Percentiles rank a stretch among this genome's conserved stretches.
These are phyloP conservation scores for Dendronephthya gigantea DNA, from an alignment of 64 coral and sea anemone genomes.

Conservation along the genomic window DNA sequence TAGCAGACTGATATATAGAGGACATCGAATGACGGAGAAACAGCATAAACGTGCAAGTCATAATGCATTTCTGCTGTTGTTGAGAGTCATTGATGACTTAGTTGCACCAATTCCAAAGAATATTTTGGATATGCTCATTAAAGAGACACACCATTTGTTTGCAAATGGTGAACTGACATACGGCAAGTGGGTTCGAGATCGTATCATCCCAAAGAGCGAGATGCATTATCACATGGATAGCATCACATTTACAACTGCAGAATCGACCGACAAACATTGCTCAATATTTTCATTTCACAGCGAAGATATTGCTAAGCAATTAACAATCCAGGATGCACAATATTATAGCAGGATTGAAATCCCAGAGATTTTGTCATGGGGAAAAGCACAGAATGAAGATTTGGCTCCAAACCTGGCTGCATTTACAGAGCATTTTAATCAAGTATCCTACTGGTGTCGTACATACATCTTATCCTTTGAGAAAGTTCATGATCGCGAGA, in stretches of 20 bases:
- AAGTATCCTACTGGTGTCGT: slow-evolving; percentile 95
- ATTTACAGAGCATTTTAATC: slow-evolving; percentile 96
- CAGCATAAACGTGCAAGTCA: slow-evolving; percentile 94
- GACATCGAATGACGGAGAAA: slow-evolving; percentile 80
- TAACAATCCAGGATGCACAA: slow-evolving; percentile 77
- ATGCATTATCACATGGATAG: slow-evolving; percentile 15
- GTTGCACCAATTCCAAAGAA: slow-evolving; percentile 71
- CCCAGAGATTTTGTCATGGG: slow-evolving; percentile 94
- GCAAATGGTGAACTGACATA: slow-evolving; percentile 51
- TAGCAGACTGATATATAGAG: slow-evolving; percentile 75
- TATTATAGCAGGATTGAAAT: slow-evolving; percentile 90
- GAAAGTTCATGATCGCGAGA: slow-evolving; percentile 81
- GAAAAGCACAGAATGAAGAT: slow-evolving; percentile 89
- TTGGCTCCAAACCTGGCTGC: slow-evolving; percentile 72
- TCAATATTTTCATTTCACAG: slow-evolving; percentile 74
- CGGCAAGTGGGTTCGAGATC: not conserved
- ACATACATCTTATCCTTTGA: slow-evolving; percentile 90
- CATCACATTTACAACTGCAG: slow-evolving; percentile 9
- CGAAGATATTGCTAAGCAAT: slow-evolving; percentile 63
- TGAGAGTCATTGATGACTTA: slow-evolving; percentile 84
- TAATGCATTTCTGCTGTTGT: slow-evolving; percentile 79
- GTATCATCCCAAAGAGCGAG: slow-evolving; percentile 3
- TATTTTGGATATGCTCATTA: slow-evolving; percentile 89
- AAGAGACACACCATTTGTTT: slow-evolving; percentile 81
- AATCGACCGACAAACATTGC: slow-evolving; percentile 17